Percentiles rank a stretch among this genome's conserved stretches.
Conservation (phyloP, 2,888 invertebrate genomes). For the Drosophila mulleri region DNA sequence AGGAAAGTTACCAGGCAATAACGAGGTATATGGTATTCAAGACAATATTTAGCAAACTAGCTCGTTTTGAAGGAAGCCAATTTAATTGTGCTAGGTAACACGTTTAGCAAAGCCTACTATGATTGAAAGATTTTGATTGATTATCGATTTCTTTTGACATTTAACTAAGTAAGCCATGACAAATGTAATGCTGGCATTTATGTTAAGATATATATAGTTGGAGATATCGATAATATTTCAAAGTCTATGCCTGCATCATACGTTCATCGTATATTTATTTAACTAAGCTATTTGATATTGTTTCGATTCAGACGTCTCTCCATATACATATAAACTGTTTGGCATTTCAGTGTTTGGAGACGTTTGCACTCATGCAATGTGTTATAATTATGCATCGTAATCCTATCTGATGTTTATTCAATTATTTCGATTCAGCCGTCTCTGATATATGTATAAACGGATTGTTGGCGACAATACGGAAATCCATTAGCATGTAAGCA, state of each 20-base stretch:
- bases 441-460: no score
- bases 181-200: background rate
- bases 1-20: conserved; percentile 4
- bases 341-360: background rate
- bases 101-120: background rate
- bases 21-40: background rate
- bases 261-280: background rate
- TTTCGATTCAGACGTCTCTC: background rate
- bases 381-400: no score
- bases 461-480: no score
- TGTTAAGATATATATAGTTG: background rate
- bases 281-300: background rate
- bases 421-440: no score
- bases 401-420: background rate
- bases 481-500: background rate
- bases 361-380: no score
- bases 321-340: background rate
- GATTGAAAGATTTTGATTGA: background rate
- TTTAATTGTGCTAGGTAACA: no score
- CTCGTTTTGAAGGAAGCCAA: background rate
- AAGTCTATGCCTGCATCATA: background rate
- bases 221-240: background rate
- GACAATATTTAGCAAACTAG: background rate
- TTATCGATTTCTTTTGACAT: background rate
- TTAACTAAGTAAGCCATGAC: background rate